Percentiles rank a stretch among this genome's conserved stretches.
These are phyloP conservation scores for Pycnomerus fuliginosus DNA, from an alignment of 2,888 invertebrate species.

Conservation along the genomic window DNA sequence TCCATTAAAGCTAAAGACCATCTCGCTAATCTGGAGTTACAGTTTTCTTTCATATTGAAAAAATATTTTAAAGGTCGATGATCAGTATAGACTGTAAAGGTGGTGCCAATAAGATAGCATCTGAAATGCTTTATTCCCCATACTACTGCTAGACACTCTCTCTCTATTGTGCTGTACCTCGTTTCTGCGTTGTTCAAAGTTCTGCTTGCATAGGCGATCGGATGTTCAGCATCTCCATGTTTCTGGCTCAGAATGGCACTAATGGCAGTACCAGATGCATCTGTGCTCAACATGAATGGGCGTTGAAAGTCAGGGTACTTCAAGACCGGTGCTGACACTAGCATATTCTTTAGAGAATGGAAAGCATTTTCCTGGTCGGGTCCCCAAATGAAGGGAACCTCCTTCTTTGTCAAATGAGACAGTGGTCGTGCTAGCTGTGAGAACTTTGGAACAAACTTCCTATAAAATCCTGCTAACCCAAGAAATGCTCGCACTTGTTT, in stretches of 20 bases:
- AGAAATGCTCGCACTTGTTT: conserved; percentile 12
- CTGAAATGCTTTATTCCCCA: conserved; percentile 10
- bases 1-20: conserved; percentile 16
- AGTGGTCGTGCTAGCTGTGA: conserved; percentile 34
- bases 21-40: conserved; percentile 17
- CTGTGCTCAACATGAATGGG: conserved; percentile 40
- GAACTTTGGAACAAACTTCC: conserved; percentile 39
- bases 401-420: conserved; percentile 29
- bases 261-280: conserved; percentile 36
- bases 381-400: conserved; percentile 31
- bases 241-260: conserved; percentile 38
- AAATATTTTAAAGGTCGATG: too few species aligned
- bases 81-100: conserved; percentile 9
- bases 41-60: too few species aligned
- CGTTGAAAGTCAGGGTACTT: conserved; percentile 37
- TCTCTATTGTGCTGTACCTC: conserved; percentile 21
- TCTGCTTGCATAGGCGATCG: conserved; percentile 6
- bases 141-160: conserved; percentile 12
- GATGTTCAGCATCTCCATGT: too few species aligned
- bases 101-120: conserved; percentile 6
- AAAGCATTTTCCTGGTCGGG: conserved; percentile 17
- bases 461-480: conserved; percentile 37
- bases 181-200: conserved; percentile 14
- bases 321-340: conserved; percentile 21
- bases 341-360: conserved; percentile 17